These are phyloP conservation scores for Upupa epops DNA, from an alignment of 2,113 vertebrate genomes.

Conservation along the genomic window DNA sequence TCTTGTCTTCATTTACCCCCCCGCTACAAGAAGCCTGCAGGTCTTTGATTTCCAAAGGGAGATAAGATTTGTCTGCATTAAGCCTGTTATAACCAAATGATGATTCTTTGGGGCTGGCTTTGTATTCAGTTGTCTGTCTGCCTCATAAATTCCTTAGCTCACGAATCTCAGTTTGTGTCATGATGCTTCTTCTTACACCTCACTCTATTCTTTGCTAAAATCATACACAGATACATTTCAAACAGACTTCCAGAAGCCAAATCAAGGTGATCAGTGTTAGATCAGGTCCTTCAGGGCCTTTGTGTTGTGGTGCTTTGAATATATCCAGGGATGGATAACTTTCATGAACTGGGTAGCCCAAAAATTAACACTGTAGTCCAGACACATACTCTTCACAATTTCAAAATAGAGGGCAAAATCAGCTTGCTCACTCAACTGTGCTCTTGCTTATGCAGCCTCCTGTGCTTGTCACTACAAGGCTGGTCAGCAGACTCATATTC, in stretches of 20 bases:
- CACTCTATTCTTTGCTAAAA: not conserved
- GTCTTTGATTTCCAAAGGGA: constrained; percentile 45
- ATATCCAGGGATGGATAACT: not conserved
- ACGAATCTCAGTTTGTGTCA: not conserved
- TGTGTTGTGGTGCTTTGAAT: not conserved
- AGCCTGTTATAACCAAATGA: constrained; percentile 4
- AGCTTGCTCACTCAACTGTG: not conserved
- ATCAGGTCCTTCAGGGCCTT: not conserved
- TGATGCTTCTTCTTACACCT: not conserved
- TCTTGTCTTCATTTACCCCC: constrained; percentile 43
- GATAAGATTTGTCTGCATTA: constrained; percentile 28
- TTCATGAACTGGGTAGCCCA: not conserved
- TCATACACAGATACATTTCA: not conserved
- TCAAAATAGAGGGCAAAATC: not conserved
- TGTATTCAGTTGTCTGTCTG: not conserved
- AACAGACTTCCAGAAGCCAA: not conserved
- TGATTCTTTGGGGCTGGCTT: constrained; percentile 9
- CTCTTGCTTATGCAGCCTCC: not conserved
- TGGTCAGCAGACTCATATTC: not conserved
- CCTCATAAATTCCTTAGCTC: not conserved
- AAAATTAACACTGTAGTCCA: not conserved
- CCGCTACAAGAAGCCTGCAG: constrained; percentile 37
- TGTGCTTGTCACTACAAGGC: not conserved
- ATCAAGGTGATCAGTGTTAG: not conserved
- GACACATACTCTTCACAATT: not conserved